Conservation (phyloP, 2,797 vertebrate genomes). For the Anableps anableps region DNA sequence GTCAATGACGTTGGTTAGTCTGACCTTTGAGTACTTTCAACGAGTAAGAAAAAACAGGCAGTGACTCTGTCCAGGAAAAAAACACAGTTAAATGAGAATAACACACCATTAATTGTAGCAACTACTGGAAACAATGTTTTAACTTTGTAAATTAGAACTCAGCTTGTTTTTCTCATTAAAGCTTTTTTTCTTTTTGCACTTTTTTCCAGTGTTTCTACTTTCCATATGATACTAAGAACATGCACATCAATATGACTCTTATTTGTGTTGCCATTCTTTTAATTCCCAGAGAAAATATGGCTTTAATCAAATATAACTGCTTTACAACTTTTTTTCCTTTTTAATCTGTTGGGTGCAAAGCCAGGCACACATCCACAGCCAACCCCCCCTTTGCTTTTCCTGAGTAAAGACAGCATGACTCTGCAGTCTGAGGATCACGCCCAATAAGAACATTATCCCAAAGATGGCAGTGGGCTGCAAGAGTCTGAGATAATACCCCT, state of each 20-base stretch:
- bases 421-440: slow-evolving; percentile 82
- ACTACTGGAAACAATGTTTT: background rate
- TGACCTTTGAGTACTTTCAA: background rate
- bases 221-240: slow-evolving; percentile 25
- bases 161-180: no score
- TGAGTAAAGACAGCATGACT: slow-evolving; percentile 87
- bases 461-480: slow-evolving; percentile 84
- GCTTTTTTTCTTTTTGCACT: background rate
- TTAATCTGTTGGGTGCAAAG: slow-evolving; percentile 62
- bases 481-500: slow-evolving; percentile 82
- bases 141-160: background rate
- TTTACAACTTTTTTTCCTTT: slow-evolving; percentile 44
- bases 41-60: background rate
- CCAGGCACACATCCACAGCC: slow-evolving; percentile 68
- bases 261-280: slow-evolving; percentile 39
- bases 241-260: slow-evolving; percentile 20
- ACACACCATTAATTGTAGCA: background rate
- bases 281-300: slow-evolving; percentile 54
- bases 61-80: background rate
- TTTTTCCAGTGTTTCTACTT: background rate
- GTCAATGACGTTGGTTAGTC: background rate
- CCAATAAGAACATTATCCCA: slow-evolving; percentile 88
- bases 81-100: background rate
- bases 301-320: slow-evolving; percentile 54
- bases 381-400: slow-evolving; percentile 50